Evolutionary conservation across 2,888 invertebrate species (phyloP).

Genomic region (Elmis aenea): DNA sequence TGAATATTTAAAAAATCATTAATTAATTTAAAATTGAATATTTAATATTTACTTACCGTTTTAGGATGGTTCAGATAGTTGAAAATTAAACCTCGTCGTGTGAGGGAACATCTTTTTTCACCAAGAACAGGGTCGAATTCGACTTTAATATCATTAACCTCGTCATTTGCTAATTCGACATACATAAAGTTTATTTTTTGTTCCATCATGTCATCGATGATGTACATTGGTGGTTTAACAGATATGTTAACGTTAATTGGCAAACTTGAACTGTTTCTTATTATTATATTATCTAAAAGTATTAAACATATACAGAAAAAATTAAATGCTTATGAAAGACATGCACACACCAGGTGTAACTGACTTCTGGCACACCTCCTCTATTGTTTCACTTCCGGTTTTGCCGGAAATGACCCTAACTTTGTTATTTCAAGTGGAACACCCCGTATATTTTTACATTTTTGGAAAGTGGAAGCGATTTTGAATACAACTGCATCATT

Average conservation of each 20-base stretch:
- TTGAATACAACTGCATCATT: too few species aligned
- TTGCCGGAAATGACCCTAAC: too few species aligned
- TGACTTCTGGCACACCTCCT: too few species aligned
- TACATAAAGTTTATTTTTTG: slow-evolving; percentile 13
- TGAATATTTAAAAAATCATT: too few species aligned
- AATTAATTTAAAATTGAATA: slow-evolving; percentile 2
- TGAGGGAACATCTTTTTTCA: slow-evolving; percentile 28
- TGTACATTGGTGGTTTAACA: slow-evolving; percentile 49
- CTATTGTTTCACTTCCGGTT: too few species aligned
- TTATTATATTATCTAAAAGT: slow-evolving; percentile 50
- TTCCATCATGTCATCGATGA: slow-evolving; percentile 15
- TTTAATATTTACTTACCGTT: slow-evolving; percentile 33
- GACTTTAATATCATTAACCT: slow-evolving; percentile 23
- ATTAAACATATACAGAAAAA: slow-evolving; percentile 2
- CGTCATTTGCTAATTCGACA: slow-evolving; percentile 25
- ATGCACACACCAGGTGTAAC: too few species aligned
- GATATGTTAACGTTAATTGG: slow-evolving; percentile 49
- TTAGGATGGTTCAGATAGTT: slow-evolving; percentile 44
- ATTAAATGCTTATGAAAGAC: too few species aligned
- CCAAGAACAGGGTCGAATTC: slow-evolving; percentile 29
- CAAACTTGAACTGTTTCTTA: slow-evolving; percentile 54
- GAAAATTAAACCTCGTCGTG: slow-evolving; percentile 34
- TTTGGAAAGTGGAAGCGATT: too few species aligned
- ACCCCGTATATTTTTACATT: too few species aligned
- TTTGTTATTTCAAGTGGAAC: too few species aligned